phyloP scores from a whole-genome alignment of 1,140 invertebrate genomes.

The Drosophila mauritiana region DNA sequence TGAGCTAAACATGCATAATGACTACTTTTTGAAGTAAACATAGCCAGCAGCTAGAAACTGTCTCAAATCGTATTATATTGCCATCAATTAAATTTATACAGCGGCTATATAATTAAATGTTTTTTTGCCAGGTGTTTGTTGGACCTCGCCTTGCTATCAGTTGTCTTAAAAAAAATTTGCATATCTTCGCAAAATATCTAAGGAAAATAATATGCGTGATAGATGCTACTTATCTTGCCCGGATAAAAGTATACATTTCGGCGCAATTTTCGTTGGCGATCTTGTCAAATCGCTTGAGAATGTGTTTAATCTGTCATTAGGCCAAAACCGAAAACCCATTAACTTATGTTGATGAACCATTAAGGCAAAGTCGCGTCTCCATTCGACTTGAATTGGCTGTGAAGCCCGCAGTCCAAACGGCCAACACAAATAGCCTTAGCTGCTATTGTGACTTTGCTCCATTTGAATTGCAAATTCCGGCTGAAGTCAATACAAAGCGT shows the following conservation, averaged over 20 bases:
- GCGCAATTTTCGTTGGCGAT: conserved; percentile 27
- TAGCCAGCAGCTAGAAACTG: conserved; percentile 55
- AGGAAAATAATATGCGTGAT: conserved; percentile 30
- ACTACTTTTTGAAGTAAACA: conserved; percentile 16
- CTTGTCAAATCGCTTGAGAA: conserved; percentile 64
- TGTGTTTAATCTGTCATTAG: conserved; percentile 68
- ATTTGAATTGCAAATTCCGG: conserved; percentile 73
- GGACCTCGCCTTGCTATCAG: conserved; percentile 29
- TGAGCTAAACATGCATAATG: conserved; percentile 15
- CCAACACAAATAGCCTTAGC: conserved; percentile 7
- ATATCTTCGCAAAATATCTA: conserved; percentile 49
- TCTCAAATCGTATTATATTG: conserved; percentile 55
- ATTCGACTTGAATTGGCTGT: conserved; percentile 52
- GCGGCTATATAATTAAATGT: conserved; percentile 68
- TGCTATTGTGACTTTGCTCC: conserved; percentile 30
- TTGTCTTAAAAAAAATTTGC: conserved; percentile 19
- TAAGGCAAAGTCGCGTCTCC: conserved; percentile 60
- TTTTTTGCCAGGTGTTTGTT: conserved; percentile 35
- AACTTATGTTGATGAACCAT: conserved; percentile 78
- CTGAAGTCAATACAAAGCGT: conserved; percentile 70
- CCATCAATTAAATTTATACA: conserved; percentile 56
- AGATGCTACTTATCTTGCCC: conserved; percentile 43
- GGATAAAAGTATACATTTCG: conserved; percentile 26
- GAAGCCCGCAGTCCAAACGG: conserved; percentile 44
- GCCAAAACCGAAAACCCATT: conserved; percentile 61